Evolutionary conservation across 2,113 vertebrate genomes (phyloP), one percentile per base, ranked within the genome.

Genomic region (Aphyosemion australe): DNA sequence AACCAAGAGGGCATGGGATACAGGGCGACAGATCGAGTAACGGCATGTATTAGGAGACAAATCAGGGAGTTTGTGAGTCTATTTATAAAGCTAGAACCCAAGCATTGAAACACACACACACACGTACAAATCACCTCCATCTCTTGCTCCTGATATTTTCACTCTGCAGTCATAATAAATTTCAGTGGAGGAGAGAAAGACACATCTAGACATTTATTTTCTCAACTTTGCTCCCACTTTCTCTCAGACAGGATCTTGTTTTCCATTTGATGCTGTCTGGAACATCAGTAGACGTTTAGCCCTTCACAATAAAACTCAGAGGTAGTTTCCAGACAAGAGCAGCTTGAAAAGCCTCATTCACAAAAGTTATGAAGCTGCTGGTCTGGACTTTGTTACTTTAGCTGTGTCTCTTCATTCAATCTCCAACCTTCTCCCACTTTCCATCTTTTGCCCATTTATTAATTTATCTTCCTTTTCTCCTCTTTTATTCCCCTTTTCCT

Each of bases 271-370:
- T 81, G 69, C 72, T 48, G 32, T 66, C 65, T 51, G 67, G 79
- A 80, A 75, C 65, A 82, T 82, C 26, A 75, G 76, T 26, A 59
- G 76, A 68, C 80, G 83, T 84, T 80, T 61, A 84, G 80, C 74
- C 80, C 79, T 84, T 84, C 84, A 85, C 85, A 84, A 87, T 87
- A 86, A 90, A 90, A 88, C 34, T 37, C 34, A 10, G 7, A 37
- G 26, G 26, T 26, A 26, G n/a, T 26, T 26, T 26, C 26, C 26
- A 26, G 34, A 37, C 34, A 8, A 37, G 9, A 8, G 34, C 34
- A 37, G 6, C 34, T 10, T 37, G 34, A 37, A 37, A 6, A 37
- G 34, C 34, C 6, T 26, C 26, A 26, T 4, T 26, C 26, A 26
- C 26, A 37, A 37, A 37, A 37, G 34, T 8, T 37, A 7, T 37